Evolutionary conservation across 2,888 invertebrate genomes (phyloP).

Genomic region (Lacanobia oleracea): DNA sequence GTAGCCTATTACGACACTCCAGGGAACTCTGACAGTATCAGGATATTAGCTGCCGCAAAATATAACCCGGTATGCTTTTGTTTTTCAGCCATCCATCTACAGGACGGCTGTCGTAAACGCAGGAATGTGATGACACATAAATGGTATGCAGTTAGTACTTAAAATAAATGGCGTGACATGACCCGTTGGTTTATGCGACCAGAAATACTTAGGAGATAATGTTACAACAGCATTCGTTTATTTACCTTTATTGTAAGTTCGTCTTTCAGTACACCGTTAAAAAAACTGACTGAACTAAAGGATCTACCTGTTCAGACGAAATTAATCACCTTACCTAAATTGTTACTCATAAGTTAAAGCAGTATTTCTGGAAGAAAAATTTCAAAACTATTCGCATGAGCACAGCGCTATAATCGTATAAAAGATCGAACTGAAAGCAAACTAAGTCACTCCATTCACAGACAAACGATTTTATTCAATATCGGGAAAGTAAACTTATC

Average conservation of each 20-base stretch:
- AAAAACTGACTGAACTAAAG: not conserved
- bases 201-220: conserved; percentile 31
- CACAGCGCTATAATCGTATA: not conserved
- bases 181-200: conserved; percentile 35
- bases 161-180: conserved; percentile 43
- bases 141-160: conserved; percentile 28
- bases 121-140: conserved; percentile 39
- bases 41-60: conserved; percentile 27
- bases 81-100: conserved; percentile 30
- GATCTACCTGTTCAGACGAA: not conserved
- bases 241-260: not conserved
- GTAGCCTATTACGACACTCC: conserved; percentile 43
- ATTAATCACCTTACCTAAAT: not conserved
- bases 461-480: conserved; percentile 26
- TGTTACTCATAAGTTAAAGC: no score
- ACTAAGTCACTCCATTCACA: conserved; percentile 24
- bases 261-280: not conserved
- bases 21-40: conserved; percentile 40
- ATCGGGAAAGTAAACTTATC: conserved; percentile 13
- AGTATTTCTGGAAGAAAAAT: not conserved
- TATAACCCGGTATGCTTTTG: conserved; percentile 29
- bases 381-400: not conserved
- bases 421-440: conserved; percentile 10
- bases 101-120: conserved; percentile 7
- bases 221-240: conserved; percentile 11